Conservation (phyloP, 2,888 invertebrate species). For the Heliconius cydno region DNA sequence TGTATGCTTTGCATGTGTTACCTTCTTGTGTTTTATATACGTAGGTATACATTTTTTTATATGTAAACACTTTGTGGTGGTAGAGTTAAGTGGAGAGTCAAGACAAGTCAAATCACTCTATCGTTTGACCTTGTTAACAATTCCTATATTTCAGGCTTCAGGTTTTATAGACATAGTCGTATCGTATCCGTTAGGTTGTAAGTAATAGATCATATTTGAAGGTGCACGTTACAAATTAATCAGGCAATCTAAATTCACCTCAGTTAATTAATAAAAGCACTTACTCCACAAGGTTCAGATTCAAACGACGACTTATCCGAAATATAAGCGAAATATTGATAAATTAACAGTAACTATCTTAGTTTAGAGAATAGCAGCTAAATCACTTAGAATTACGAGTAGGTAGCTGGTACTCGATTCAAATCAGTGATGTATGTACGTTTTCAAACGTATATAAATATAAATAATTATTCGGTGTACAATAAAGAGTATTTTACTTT, state of each 20-base stretch:
- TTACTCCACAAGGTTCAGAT: slow-evolving; percentile 1
- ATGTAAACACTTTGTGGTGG: too few species aligned
- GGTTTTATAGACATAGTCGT: slow-evolving; percentile 17
- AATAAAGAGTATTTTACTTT: too few species aligned
- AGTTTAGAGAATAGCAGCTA: neutral
- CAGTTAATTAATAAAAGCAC: slow-evolving; percentile 48
- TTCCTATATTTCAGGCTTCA: neutral
- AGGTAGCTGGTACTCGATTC: neutral
- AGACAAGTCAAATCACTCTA: too few species aligned
- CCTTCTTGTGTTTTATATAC: too few species aligned
- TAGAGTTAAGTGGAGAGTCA: too few species aligned
- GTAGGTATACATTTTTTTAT: too few species aligned
- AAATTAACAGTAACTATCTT: neutral
- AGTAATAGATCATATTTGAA: slow-evolving; percentile 29
- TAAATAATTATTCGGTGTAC: too few species aligned
- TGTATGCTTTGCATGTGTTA: neutral
- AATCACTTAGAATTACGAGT: neutral
- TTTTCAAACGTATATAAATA: too few species aligned
- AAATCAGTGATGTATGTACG: neutral
- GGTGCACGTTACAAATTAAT: slow-evolving; percentile 50
- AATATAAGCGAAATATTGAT: slow-evolving; percentile 23
- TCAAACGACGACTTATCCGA: slow-evolving; percentile 12
- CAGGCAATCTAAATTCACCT: slow-evolving; percentile 54
- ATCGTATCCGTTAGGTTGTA: slow-evolving; percentile 34
- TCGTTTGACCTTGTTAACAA: too few species aligned